Percentiles rank a stretch among this genome's conserved stretches.
These are phyloP conservation scores for Xiphorhynchus elegans DNA, from an alignment of 2,113 vertebrate genomes.

Conservation along the genomic window DNA sequence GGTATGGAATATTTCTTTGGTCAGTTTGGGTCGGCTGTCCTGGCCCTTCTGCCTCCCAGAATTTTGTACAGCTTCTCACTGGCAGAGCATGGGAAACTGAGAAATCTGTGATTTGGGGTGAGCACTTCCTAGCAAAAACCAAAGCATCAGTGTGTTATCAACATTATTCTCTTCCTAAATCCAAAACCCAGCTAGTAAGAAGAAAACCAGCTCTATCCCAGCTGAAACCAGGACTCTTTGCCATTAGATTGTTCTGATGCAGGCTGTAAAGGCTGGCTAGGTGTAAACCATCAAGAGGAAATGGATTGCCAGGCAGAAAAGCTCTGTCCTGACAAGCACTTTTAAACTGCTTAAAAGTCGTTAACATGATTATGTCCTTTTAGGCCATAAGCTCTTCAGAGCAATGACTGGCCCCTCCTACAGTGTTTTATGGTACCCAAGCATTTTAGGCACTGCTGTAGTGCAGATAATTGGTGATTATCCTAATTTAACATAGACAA, in stretches of 20 bases:
- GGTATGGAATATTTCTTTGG: neutral
- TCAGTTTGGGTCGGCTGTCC: neutral
- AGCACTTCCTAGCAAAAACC: neutral
- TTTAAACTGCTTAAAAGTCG: slow-evolving; percentile 53
- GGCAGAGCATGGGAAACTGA: neutral
- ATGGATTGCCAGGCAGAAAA: neutral
- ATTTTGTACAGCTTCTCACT: neutral
- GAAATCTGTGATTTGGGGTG: neutral
- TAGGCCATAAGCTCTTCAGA: slow-evolving; percentile 31
- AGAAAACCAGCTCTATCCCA: neutral
- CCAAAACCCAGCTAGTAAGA: neutral
- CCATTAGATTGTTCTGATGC: neutral
- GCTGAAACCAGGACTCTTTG: neutral
- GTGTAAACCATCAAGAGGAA: neutral
- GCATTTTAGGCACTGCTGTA: neutral
- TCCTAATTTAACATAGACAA: neutral
- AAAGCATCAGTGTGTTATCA: neutral
- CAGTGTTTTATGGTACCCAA: neutral
- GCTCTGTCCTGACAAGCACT: slow-evolving; percentile 36
- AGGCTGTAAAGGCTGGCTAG: neutral
- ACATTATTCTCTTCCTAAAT: neutral
- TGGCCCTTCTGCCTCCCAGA: neutral
- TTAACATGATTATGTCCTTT: slow-evolving; percentile 29
- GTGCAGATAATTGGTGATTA: neutral
- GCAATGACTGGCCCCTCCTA: neutral